Conservation (phyloP, 2,888 invertebrate genomes). For the Chouioia cunea region DNA sequence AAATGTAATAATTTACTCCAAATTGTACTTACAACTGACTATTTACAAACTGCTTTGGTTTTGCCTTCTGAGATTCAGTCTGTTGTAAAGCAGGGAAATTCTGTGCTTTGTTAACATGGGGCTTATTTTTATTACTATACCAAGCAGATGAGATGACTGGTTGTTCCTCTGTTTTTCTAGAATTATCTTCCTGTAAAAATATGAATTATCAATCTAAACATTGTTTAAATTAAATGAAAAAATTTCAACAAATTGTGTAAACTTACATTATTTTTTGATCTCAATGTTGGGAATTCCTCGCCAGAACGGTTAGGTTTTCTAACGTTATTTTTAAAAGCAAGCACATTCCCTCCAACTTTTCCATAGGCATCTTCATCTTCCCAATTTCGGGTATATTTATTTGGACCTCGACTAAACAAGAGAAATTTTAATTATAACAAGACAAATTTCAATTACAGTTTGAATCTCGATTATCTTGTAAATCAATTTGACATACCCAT, state of each 20-base stretch:
- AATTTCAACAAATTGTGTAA: neutral
- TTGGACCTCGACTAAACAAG: constrained; percentile 82
- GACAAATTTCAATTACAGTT: neutral
- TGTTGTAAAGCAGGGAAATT: constrained; percentile 65
- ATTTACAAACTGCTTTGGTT: constrained; percentile 51
- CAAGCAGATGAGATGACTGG: constrained; percentile 66
- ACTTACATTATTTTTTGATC: constrained; percentile 57
- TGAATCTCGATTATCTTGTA: neutral
- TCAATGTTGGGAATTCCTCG: constrained; percentile 74
- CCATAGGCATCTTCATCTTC: constrained; percentile 92
- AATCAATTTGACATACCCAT: constrained; percentile 75
- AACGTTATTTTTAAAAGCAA: constrained; percentile 57
- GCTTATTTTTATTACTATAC: constrained; percentile 66
- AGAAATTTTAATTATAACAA: constrained; percentile 16
- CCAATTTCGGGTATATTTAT: constrained; percentile 93
- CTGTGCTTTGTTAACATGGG: constrained; percentile 53
- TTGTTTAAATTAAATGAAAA: neutral
- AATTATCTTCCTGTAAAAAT: constrained; percentile 53
- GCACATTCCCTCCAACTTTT: constrained; percentile 68
- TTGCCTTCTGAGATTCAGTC: constrained; percentile 59
- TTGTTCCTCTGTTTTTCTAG: constrained; percentile 57
- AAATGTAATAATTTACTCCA: constrained; percentile 11
- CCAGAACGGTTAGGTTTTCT: constrained; percentile 65
- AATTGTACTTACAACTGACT: constrained; percentile 55
- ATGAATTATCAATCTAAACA: constrained; percentile 4